A percentile compares a stretch with the other conserved stretches of the same genome.
Conservation (phyloP, 2,113 vertebrate genomes). For the Xiphophorus hellerii region DNA sequence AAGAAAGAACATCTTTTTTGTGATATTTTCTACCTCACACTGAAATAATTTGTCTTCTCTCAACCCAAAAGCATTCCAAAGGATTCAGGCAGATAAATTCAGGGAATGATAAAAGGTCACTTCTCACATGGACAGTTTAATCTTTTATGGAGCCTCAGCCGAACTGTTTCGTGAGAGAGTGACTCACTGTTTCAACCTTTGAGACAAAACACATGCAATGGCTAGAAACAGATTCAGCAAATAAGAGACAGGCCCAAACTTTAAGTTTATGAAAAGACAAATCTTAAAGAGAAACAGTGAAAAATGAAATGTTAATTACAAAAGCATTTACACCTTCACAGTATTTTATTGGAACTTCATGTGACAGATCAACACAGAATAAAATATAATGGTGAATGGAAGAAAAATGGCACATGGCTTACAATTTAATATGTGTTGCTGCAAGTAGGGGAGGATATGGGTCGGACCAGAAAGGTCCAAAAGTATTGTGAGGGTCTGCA, state of each 20-base stretch:
- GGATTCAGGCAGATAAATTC: slow-evolving; percentile 55
- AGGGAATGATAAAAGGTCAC: slow-evolving; percentile 54
- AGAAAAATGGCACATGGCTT: not conserved
- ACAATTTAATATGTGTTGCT: too few species aligned
- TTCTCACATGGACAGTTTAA: slow-evolving; percentile 52
- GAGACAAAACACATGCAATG: slow-evolving; percentile 51
- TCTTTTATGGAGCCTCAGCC: slow-evolving; percentile 58
- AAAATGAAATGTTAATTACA: not conserved
- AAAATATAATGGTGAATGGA: not conserved
- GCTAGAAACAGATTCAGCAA: slow-evolving; percentile 46
- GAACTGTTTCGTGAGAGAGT: slow-evolving; percentile 62
- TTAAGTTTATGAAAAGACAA: slow-evolving; percentile 36
- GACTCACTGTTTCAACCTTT: slow-evolving; percentile 60
- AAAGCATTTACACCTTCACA: too few species aligned
- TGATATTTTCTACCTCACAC: slow-evolving; percentile 39
- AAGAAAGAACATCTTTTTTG: slow-evolving; percentile 8
- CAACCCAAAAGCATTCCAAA: slow-evolving; percentile 40
- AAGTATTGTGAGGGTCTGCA: too few species aligned
- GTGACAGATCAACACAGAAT: not conserved
- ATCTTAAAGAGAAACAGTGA: slow-evolving; percentile 22
- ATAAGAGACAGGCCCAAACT: slow-evolving; percentile 35
- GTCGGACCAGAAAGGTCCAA: too few species aligned
- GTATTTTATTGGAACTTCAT: not conserved
- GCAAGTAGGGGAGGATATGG: too few species aligned
- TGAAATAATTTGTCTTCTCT: slow-evolving; percentile 49